Base-by-base conservation (phyloP, 2,888 invertebrate species). In the Parthenolecanium corni region DNA sequence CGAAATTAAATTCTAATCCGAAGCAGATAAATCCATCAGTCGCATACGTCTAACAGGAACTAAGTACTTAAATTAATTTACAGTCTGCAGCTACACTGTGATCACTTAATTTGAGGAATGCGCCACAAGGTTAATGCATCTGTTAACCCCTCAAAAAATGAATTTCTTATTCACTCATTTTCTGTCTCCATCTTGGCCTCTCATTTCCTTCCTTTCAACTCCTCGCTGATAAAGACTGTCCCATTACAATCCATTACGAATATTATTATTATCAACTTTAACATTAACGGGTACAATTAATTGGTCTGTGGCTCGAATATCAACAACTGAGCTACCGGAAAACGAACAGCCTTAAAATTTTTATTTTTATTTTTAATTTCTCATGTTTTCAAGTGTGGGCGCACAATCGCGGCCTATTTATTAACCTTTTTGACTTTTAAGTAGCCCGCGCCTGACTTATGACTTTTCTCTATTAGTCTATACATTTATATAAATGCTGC, bases 291-390 rank as follows among this genome's bases (percentile, higher is more conserved):
- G 58, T 49, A 58, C 23, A 21, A 58, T 58, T 58, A 58, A 58
- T 58, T 58, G 58, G 46, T 58, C 47, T 47, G 14, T 20, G 58
- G 25, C 36, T 58, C 23, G 31, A 20, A 46, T 58, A 58, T 58
- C 47, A 58, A 58, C 47, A 58, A 58, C 31, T 58, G n/a, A n/a
- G 58, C 58, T 58, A 58, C 58, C 58, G 58, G 58, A 58, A 58
- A 46, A 58, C 31, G 58, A 56, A 20, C 6, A 49, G 20, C 12
- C 49, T 23, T 31, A 31, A 31, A 31, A 31, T 6, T 31, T 31
- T 9, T 31, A 31, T 31, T 31, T 31, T 31, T 31, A 31, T 42
- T 44, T 14, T 20, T 42, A 44, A 24, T 56, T 56, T 56, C 20
- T 38, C 14, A 24, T n/a, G n/a, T 52, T 25, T n/a, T 36, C n/a